These are phyloP conservation scores for Magallana ariakensis DNA, from an alignment of 1,140 invertebrate species.

Conservation along the genomic window DNA sequence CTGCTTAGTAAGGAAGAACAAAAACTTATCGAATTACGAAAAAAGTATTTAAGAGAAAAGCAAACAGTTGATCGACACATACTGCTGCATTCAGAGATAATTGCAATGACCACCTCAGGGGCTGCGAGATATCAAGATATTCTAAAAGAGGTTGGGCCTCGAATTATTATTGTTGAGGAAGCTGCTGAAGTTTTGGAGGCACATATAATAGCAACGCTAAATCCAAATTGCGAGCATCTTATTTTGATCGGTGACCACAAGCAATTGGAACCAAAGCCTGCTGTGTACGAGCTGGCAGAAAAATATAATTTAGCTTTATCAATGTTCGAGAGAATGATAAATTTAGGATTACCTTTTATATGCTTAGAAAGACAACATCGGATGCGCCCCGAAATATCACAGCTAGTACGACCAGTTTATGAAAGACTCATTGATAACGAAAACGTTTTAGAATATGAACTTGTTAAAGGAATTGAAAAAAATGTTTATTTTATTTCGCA, in stretches of 20 bases:
- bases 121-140: conserved; percentile 71
- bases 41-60: conserved; percentile 60
- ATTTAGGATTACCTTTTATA: conserved; percentile 73
- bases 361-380: conserved; percentile 72
- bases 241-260: conserved; percentile 90
- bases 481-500: conserved; percentile 80
- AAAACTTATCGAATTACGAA: conserved; percentile 53
- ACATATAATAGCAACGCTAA: conserved; percentile 80
- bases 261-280: conserved; percentile 80
- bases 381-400: conserved; percentile 77
- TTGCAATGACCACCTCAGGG: conserved; percentile 78
- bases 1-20: conserved; percentile 44
- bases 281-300: conserved; percentile 74
- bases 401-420: conserved; percentile 79
- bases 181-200: conserved; percentile 78
- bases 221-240: conserved; percentile 87
- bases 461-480: conserved; percentile 74
- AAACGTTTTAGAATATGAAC: conserved; percentile 70
- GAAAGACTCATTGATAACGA: conserved; percentile 72
- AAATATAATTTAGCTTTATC: conserved; percentile 79
- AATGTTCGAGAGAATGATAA: conserved; percentile 78
- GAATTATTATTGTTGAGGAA: conserved; percentile 77
- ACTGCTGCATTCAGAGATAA: conserved; percentile 70
- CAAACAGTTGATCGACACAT: conserved; percentile 68
- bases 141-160: conserved; percentile 69